These are phyloP conservation scores for Amphibalanus amphitrite DNA, from an alignment of 1,140 invertebrate genomes.

Conservation along the genomic window DNA sequence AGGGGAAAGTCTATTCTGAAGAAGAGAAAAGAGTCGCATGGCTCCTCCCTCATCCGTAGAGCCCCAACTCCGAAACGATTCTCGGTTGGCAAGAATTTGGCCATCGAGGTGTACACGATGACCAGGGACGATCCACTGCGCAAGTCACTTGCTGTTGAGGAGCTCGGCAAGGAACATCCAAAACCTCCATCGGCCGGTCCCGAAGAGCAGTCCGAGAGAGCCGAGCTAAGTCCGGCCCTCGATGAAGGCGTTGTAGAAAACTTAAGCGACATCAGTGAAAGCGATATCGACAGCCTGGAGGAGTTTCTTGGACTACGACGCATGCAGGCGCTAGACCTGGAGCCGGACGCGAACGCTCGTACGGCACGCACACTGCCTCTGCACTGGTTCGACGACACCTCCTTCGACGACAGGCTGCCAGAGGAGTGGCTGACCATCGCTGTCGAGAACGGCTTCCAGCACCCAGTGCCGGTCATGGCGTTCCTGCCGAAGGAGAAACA, in stretches of 20 bases:
- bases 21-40: background rate
- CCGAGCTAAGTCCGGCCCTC: too few species aligned
- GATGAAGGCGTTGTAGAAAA: background rate
- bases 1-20: background rate
- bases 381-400: slow-evolving; percentile 4
- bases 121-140: background rate
- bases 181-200: background rate
- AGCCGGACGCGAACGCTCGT: background rate
- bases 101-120: background rate
- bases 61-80: background rate
- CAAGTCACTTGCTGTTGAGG: background rate
- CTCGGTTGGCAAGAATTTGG: background rate
- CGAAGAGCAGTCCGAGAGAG: background rate
- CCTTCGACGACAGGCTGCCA: slow-evolving; percentile 20
- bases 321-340: background rate
- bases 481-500: slow-evolving; percentile 28
- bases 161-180: background rate
- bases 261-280: background rate
- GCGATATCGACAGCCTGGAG: background rate
- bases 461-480: slow-evolving; percentile 45
- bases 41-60: background rate
- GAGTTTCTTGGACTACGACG: background rate
- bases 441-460: slow-evolving; percentile 35
- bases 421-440: slow-evolving; percentile 50
- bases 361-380: background rate